Evolutionary conservation across 2,113 vertebrate species (phyloP).

Genomic region (Bothrops jararaca): DNA sequence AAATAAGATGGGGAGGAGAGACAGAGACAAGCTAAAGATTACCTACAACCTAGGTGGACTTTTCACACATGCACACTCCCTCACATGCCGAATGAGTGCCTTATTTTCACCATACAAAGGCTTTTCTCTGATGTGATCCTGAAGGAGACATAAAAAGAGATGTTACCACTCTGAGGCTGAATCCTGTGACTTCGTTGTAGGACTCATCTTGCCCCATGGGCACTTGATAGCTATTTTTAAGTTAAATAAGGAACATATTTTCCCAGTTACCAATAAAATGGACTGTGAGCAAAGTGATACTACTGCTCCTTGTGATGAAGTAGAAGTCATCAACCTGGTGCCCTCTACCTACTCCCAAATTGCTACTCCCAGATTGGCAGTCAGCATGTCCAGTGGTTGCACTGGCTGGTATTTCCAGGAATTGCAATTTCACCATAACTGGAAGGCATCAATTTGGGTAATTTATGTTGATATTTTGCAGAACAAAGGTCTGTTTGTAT

Average conservation of each 20-base stretch:
- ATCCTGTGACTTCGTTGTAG: background rate
- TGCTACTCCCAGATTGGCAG: background rate
- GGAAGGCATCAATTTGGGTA: background rate
- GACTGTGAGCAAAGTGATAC: background rate
- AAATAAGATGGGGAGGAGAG: background rate
- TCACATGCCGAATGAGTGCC: background rate
- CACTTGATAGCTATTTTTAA: background rate
- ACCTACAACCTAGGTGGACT: background rate
- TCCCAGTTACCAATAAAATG: background rate
- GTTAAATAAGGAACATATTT: background rate
- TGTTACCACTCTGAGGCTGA: background rate
- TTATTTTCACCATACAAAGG: background rate
- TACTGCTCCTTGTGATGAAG: background rate
- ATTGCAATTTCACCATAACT: background rate
- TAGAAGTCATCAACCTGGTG: background rate
- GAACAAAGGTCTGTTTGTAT: background rate
- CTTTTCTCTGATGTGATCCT: background rate
- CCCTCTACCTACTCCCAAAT: background rate
- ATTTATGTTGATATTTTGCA: background rate
- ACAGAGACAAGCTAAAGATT: background rate
- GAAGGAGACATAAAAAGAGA: background rate
- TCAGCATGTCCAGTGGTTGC: background rate
- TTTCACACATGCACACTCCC: background rate
- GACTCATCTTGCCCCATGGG: background rate
- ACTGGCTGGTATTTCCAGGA: background rate